These are phyloP conservation scores for Arrhamphus sclerolepis DNA, from an alignment of 2,797 vertebrate genomes.

Conservation along the genomic window DNA sequence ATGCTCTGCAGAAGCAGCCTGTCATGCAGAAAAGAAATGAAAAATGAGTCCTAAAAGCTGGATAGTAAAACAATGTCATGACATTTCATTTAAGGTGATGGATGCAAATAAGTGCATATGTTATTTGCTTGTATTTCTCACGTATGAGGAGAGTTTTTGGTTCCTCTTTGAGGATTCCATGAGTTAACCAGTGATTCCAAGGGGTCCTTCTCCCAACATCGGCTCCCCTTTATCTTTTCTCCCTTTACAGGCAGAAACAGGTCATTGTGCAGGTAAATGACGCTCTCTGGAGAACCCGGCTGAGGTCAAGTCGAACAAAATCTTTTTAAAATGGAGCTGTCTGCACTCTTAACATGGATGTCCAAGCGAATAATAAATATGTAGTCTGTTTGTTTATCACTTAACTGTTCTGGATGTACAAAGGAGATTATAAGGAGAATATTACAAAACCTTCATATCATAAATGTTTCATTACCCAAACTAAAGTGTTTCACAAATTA, in stretches of 20 bases:
- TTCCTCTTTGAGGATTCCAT: conserved; percentile 22
- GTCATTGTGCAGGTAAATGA: conserved; percentile 59
- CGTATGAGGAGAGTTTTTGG: neutral
- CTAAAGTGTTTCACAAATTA: too few species aligned
- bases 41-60: conserved; percentile 26
- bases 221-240: conserved; percentile 36
- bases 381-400: conserved; percentile 24
- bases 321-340: conserved; percentile 37
- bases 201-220: conserved; percentile 41
- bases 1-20: conserved; percentile 25
- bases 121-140: conserved; percentile 7
- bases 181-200: conserved; percentile 16
- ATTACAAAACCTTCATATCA: too few species aligned
- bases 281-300: conserved; percentile 35
- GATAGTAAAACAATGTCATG: conserved; percentile 22
- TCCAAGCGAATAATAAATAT: conserved; percentile 33
- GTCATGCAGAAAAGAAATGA: conserved; percentile 30
- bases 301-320: conserved; percentile 45
- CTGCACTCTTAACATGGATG: conserved; percentile 40
- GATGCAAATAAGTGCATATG: conserved; percentile 11
- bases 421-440: conserved; percentile 15
- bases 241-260: conserved; percentile 59
- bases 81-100: conserved; percentile 32
- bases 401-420: conserved; percentile 22
- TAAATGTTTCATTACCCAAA: too few species aligned